Base-by-base conservation (phyloP, 2,888 invertebrate genomes). In the Thera obeliscata region DNA sequence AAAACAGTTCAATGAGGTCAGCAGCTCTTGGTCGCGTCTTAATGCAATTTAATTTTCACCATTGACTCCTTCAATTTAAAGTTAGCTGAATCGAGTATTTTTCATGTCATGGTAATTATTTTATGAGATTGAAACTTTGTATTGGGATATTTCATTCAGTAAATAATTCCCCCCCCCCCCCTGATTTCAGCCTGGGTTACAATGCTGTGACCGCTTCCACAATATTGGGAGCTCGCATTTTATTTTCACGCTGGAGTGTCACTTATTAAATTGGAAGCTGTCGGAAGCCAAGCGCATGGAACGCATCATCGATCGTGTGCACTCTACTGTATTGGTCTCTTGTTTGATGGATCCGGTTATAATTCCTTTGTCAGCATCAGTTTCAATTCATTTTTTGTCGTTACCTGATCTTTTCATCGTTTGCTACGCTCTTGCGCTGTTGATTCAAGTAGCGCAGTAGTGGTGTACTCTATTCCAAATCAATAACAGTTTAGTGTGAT, bases 221-320 rank as follows among this genome's bases (percentile, higher is more conserved):
- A 52, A 62, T 65, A 65, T 69, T 62, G 65, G 62, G 55, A 48
- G 69, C 52, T 59, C 46, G 56, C 65, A 62, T 65, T 69, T 64
- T 69, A 69, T 69, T 69, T 65, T 69, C 59, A 55, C 59, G 69
- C 69, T 56, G 59, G 50, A 62, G 62, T 69, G 65, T 69, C 65
- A 69, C 69, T 69, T 69, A 65, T 69, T 65, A 71, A 68, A 68
- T 71, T 57, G 61, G 58, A 67, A 46, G 56, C 56, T 36, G 58
- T 46, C 57, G 64, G 64, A 61, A 67, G 58, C 64, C 64, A 50
- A 67, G 66, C 61, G 64, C 52, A 49, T 36, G 62, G 54, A 63
- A 61, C 56, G 62, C 52, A 64, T 68, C 66, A 64, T 52, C 49
- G 46, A 64, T 56, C 46, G 54, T 54, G 56, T 61, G 56, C 61